Evolutionary conservation across 2,888 invertebrate genomes (phyloP).

Genomic region (Zhuqinia jingwanae): DNA sequence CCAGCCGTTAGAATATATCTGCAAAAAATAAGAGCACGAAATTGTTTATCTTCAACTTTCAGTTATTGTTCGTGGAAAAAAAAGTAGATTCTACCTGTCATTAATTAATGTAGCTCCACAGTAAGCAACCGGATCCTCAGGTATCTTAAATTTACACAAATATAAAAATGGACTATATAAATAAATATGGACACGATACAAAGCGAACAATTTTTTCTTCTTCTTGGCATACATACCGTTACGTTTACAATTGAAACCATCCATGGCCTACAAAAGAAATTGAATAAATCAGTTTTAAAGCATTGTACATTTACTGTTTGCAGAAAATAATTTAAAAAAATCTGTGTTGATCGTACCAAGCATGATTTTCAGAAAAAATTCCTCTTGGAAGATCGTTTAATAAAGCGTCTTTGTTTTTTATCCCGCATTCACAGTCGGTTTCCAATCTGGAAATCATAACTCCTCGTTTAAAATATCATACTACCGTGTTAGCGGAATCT

Average conservation of each 20-base stretch:
- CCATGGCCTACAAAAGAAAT: constrained; percentile 66
- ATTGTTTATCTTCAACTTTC: background rate
- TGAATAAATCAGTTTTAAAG: background rate
- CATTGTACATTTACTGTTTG: background rate
- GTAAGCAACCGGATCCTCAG: constrained; percentile 63
- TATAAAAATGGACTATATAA: too few relatives aligned
- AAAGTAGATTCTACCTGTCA: constrained; percentile 59
- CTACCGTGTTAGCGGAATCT: too few relatives aligned
- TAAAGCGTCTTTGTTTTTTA: constrained; percentile 44
- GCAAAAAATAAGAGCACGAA: background rate
- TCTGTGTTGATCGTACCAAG: too few relatives aligned
- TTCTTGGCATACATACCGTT: constrained; percentile 31
- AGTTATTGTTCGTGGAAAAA: background rate
- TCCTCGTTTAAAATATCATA: background rate
- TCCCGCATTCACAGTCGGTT: constrained; percentile 64
- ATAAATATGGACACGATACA: too few relatives aligned
- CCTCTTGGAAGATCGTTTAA: constrained; percentile 29
- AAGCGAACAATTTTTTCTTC: background rate
- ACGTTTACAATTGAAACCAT: constrained; percentile 73
- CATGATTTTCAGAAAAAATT: constrained; percentile 66
- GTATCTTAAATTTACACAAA: constrained; percentile 29
- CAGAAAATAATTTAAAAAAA: background rate
- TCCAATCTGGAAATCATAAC: constrained; percentile 40
- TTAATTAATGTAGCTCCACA: constrained; percentile 71
- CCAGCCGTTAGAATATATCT: constrained; percentile 65